Evolutionary conservation across 2,797 vertebrate genomes (phyloP), one percentile per base, ranked within the genome.

Genomic region (Coranthus polyacanthus): DNA sequence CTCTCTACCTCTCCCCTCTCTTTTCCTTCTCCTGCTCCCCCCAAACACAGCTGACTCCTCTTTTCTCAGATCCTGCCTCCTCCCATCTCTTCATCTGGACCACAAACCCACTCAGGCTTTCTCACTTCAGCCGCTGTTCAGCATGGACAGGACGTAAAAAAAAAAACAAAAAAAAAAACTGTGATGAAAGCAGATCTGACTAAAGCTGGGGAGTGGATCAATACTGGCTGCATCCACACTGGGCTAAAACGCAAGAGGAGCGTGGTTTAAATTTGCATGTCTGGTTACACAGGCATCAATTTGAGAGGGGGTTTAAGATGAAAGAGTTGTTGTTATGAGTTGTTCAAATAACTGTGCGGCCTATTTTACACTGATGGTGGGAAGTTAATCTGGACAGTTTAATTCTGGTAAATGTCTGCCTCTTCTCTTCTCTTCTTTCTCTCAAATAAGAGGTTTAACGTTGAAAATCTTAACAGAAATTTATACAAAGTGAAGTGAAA

Each of bases 41-140:
- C n/a, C n/a, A n/a, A n/a, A n/a, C 72, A 60, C 80, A 67, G 58
- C 73, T 47, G 49, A 38, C 61, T 41, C 72, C 65, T 66, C 73
- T 64, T 44, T 39, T 46, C 66, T 37, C 72, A 57, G 68, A 53
- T 55, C 50, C 45, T 58, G 50, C 49, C 37, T 64, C 54, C 61
- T 17, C 57, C 52, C n/a, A 10, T 44, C 69, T 52, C 77, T 69
- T 66, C 73, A 67, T 68, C 72, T 59, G 76, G 83, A 77, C 78
- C 67, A 16, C 72, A 81, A 74, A 59, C 67, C 52, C 29, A 67
- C 57, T 22, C 21, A 24, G 62, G 50, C 26, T 59, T 73, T 65
- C 75, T 75, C 68, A 32, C 57, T 32, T 75, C 60, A 51, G 60
- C 70, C 43, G 8, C 68, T 59, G 62, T 50, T 73, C 55, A 41